phyloP scores from a whole-genome alignment of 2,888 invertebrate genomes.

The Ennomos fuscantarius region DNA sequence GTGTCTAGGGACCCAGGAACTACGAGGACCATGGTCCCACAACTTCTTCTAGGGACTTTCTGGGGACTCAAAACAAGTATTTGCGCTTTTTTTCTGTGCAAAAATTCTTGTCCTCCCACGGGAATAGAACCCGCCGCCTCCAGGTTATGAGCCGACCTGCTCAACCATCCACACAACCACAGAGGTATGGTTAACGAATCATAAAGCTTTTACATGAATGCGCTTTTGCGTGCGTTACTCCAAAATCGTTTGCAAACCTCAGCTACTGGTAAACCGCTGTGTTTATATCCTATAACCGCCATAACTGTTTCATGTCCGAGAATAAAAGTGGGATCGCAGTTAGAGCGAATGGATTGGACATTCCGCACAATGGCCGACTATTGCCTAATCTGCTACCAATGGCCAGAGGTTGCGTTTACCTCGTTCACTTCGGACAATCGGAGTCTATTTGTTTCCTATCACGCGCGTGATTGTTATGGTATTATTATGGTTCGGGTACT shows the following conservation, averaged over 20 bases:
- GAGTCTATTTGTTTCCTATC: conserved; percentile 24
- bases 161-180: too few relatives aligned
- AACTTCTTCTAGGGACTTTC: too few relatives aligned
- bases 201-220: not conserved
- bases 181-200: too few relatives aligned
- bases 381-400: conserved; percentile 9
- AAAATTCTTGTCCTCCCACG: too few relatives aligned
- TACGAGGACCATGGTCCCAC: too few relatives aligned
- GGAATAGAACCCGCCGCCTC: too few relatives aligned
- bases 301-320: conserved; percentile 29
- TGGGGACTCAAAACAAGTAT: too few relatives aligned
- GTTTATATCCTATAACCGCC: conserved; percentile 16
- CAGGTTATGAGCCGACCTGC: too few relatives aligned
- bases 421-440: conserved; percentile 17
- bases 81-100: too few relatives aligned
- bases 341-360: conserved; percentile 27
- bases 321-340: conserved; percentile 20
- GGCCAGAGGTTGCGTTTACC: conserved; percentile 8
- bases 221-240: not conserved
- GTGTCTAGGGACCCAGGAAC: too few relatives aligned
- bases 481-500: conserved; percentile 17
- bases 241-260: not conserved
- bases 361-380: conserved; percentile 10
- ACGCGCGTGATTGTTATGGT: conserved; percentile 17
- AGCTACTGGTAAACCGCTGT: not conserved